Conservation (phyloP, 53 echinoderm and acorn worm species). For the Zoroaster sp. region DNA sequence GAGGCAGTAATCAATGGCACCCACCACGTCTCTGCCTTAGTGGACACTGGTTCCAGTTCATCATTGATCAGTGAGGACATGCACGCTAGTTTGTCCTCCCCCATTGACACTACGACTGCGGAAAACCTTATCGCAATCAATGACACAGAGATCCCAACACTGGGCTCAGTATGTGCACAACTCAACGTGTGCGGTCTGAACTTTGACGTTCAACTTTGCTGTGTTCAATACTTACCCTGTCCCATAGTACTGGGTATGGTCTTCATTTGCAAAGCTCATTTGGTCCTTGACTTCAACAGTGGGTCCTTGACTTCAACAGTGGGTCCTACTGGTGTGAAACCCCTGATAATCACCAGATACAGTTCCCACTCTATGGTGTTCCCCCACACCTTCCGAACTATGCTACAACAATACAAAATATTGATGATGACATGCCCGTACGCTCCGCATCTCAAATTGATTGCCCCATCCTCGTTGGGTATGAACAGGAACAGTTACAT, state of each 20-base stretch:
- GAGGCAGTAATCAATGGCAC: neutral
- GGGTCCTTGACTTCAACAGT: slow-evolving; percentile 1
- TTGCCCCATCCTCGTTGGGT: neutral
- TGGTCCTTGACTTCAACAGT: neutral
- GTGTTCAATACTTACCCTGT: neutral
- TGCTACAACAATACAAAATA: neutral
- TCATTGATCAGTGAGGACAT: neutral
- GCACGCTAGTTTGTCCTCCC: neutral
- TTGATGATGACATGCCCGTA: neutral
- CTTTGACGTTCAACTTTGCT: neutral
- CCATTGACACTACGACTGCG: neutral
- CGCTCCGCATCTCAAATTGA: neutral
- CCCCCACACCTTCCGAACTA: neutral
- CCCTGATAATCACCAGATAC: neutral
- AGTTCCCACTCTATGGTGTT: slow-evolving; percentile 18
- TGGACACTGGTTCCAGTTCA: slow-evolving; percentile 1
- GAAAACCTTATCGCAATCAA: slow-evolving; percentile 9
- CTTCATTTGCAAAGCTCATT: neutral
- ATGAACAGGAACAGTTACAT: neutral
- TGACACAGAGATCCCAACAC: neutral
- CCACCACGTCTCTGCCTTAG: neutral
- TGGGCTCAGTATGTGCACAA: neutral
- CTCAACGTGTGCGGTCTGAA: neutral
- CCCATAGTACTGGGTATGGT: slow-evolving; percentile 2
- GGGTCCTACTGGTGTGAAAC: neutral